Evolutionary conservation across 1,140 invertebrate genomes (phyloP).

Genomic region (Polypedilum pembai): DNA sequence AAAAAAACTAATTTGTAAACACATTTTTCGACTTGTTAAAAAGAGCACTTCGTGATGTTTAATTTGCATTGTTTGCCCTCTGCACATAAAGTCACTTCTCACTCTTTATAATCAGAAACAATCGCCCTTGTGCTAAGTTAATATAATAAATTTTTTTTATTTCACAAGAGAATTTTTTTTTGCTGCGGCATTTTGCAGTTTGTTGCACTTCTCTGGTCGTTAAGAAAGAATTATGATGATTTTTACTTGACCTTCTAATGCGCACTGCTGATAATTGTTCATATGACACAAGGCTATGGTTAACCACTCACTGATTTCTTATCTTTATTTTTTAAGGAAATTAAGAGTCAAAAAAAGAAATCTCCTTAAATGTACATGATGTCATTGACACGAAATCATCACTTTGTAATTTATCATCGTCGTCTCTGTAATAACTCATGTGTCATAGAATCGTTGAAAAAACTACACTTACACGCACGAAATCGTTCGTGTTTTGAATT

Average conservation of each 20-base stretch:
- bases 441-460: too few relatives aligned
- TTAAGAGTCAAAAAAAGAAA: constrained; percentile 8
- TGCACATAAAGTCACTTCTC: too few relatives aligned
- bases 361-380: constrained; percentile 20
- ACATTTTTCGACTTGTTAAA: too few relatives aligned
- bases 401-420: neutral
- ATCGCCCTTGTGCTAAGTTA: too few relatives aligned
- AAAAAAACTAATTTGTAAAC: too few relatives aligned
- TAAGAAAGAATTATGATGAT: constrained; percentile 7
- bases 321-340: neutral
- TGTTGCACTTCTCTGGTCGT: neutral
- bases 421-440: neutral
- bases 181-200: neutral
- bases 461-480: too few relatives aligned
- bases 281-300: neutral
- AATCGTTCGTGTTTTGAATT: too few relatives aligned
- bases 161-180: neutral
- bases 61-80: too few relatives aligned
- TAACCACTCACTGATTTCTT: neutral
- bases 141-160: too few relatives aligned
- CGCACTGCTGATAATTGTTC: neutral
- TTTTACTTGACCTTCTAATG: neutral
- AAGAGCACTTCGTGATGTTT: too few relatives aligned
- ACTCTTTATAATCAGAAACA: too few relatives aligned
- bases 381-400: constrained; percentile 24